These are phyloP conservation scores for Triplophysa yarkandensis DNA, from an alignment of 2,797 vertebrate genomes.

Conservation along the genomic window DNA sequence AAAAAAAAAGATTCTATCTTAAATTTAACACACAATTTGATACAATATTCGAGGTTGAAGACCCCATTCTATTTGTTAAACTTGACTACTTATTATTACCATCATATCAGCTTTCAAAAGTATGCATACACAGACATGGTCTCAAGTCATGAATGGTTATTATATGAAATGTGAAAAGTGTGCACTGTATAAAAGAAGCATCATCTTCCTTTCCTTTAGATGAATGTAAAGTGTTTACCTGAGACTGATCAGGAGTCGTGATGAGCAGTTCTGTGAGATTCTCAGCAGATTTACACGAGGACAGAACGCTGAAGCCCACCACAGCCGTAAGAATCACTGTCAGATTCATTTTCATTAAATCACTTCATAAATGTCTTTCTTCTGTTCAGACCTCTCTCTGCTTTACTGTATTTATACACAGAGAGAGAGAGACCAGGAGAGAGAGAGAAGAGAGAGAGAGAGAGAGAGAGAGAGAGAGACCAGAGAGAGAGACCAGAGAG, in stretches of 20 bases:
- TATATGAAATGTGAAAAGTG: no score
- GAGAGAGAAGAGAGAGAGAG: no score
- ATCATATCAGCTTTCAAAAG: no score
- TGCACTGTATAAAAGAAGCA: no score
- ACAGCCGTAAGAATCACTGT: conserved; percentile 60
- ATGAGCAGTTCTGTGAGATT: conserved; percentile 7
- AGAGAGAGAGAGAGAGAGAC: no score
- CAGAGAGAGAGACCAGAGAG: no score
- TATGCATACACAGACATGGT: no score
- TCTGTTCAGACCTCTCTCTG: conserved; percentile 7
- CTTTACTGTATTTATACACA: neutral
- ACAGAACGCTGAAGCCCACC: conserved; percentile 66
- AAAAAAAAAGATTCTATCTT: no score
- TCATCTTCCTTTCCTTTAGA: neutral
- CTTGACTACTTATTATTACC: no score
- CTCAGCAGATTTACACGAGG: conserved; percentile 43
- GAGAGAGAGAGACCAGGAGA: neutral
- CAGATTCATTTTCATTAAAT: conserved; percentile 44
- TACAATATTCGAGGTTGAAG: neutral
- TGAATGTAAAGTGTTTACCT: conserved; percentile 27
- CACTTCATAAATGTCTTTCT: conserved; percentile 20
- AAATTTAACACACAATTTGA: no score
- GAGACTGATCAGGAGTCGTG: conserved; percentile 25
- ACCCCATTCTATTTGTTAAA: no score
- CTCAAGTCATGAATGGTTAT: neutral